Base-by-base conservation (phyloP, 2,797 vertebrate species). In the Corythornis leucogaster region DNA sequence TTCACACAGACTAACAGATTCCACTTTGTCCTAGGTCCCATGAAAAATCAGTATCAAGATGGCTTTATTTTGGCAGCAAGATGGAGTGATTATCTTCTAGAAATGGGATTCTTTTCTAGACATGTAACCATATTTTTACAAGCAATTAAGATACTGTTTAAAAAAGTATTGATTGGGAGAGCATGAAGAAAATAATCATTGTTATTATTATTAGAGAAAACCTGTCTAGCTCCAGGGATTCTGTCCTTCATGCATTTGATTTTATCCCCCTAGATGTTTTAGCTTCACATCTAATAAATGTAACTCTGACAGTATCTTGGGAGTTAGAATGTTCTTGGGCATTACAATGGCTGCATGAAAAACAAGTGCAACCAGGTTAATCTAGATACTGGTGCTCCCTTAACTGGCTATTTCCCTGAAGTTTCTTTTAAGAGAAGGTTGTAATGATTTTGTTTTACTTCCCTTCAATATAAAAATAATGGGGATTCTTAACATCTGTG, bases 241-340 rank as follows among this genome's bases (percentile, higher is more conserved):
- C 75, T 68, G 45, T 86, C 61, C 40, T 79, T 89, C 69, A 64
- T 0, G 2, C 50, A 16, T 79, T 83, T 75, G 31, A 59, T 85
- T 76, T 92, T 82, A 93, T 64, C 48, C 42, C 38, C 40, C 61
- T 85, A 69, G 38, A 89, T 68, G n/a, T 75, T 89, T 66, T 93
- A 58, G 66, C 43, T 89, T 89, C 79, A 42, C 21, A 38, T 69
- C 6, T 68, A 85, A 85, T 89, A 82, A 90, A 92, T 71, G 5
- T 17, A 71, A 69, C 16, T 87, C 75, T 82, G 69, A 66, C 73
- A 62, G 48, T 66, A 46, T 89, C 73, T 89, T 92, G 67, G 7
- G 42, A 57, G 43, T 85, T 33, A 58, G 20, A 86, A 25, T 33
- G 26, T 53, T 51, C 43, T 64, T 63, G 46, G 77, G 40, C 74